phyloP scores from a whole-genome alignment of 23 tunicate species.

The Clavelina lepadiformis region DNA sequence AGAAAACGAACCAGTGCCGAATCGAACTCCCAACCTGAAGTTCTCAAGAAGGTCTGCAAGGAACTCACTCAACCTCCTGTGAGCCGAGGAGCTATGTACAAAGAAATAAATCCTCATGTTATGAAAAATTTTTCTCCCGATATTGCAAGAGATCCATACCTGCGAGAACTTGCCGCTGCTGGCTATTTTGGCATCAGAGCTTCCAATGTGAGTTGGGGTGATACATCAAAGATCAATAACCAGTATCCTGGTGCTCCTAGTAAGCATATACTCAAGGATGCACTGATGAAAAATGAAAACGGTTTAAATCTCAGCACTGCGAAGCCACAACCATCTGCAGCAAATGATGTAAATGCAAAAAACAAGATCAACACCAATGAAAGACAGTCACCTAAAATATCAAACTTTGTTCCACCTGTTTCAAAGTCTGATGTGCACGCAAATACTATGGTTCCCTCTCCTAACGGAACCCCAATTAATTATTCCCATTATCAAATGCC shows the following conservation, averaged over 20 bases:
- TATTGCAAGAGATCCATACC: slow-evolving; percentile 19
- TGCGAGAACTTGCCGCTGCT: slow-evolving; percentile 15
- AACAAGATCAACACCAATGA: too few relatives aligned
- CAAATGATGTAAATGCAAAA: too few relatives aligned
- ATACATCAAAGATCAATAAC: background rate
- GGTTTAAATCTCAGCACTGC: background rate
- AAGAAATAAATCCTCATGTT: background rate
- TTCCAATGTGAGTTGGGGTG: slow-evolving; percentile 26
- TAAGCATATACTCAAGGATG: slow-evolving; percentile 29
- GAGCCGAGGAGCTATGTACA: background rate
- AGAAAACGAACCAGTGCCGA: slow-evolving; percentile 22
- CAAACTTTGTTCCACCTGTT: too few relatives aligned
- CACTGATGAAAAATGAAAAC: slow-evolving; percentile 22
- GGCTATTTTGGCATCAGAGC: slow-evolving; percentile 18
- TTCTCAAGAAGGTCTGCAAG: slow-evolving; percentile 4
- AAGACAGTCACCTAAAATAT: too few relatives aligned
- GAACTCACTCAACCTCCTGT: slow-evolving; percentile 8
- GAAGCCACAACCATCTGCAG: background rate
- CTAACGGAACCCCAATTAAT: too few relatives aligned
- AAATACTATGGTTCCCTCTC: too few relatives aligned
- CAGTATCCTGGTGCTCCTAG: slow-evolving; percentile 51
- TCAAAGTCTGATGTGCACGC: too few relatives aligned
- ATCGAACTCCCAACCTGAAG: background rate
- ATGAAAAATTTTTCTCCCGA: background rate
- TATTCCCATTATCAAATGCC: too few relatives aligned